phyloP scores from a whole-genome alignment of 2,797 vertebrate genomes.

The Protonibea diacanthus region DNA sequence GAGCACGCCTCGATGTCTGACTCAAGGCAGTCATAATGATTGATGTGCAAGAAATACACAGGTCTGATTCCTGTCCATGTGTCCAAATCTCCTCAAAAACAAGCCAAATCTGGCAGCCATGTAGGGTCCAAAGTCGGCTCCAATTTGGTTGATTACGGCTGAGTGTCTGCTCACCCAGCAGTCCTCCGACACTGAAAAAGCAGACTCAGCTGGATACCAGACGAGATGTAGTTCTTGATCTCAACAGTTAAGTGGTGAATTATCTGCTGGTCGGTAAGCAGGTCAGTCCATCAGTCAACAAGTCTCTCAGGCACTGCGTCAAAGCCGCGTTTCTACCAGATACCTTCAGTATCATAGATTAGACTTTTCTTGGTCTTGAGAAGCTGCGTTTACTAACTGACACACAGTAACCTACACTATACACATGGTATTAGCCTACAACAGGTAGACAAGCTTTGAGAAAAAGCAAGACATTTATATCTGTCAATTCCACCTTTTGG shows the following conservation, averaged over 20 bases:
- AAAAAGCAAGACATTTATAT: too few relatives aligned
- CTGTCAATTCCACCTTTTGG: too few relatives aligned
- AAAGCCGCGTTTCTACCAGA: too few relatives aligned
- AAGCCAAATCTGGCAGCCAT: background rate
- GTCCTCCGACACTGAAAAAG: too few relatives aligned
- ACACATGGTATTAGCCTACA: too few relatives aligned
- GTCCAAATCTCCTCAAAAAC: background rate
- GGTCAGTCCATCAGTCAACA: background rate
- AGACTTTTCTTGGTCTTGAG: too few relatives aligned
- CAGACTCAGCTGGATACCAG: background rate
- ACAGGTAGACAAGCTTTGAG: too few relatives aligned
- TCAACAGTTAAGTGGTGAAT: background rate
- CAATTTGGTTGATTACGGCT: background rate
- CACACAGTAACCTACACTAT: too few relatives aligned
- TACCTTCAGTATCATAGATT: too few relatives aligned
- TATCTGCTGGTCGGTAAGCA: background rate
- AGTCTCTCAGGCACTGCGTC: background rate
- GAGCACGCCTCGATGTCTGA: background rate
- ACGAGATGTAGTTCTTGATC: background rate
- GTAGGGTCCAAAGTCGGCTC: background rate
- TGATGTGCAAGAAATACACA: conserved; percentile 10
- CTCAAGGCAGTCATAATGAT: conserved; percentile 35
- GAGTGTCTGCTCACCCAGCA: too few relatives aligned
- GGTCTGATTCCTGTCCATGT: background rate
- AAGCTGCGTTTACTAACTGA: too few relatives aligned